Base-by-base conservation (phyloP, 1,140 invertebrate species). In the Magallana ariakensis region DNA sequence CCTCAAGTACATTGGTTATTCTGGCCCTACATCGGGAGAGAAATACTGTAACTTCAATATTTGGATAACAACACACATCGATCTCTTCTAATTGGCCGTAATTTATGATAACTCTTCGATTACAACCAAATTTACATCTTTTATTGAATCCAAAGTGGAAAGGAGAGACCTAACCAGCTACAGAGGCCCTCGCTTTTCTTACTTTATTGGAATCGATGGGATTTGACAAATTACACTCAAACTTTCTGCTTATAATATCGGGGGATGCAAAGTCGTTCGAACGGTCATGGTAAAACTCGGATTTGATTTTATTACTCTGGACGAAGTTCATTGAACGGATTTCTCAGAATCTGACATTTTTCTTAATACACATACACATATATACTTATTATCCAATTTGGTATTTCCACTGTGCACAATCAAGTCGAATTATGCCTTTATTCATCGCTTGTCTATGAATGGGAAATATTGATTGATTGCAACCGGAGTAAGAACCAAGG, bases 401-500 rank as follows among this genome's bases (percentile, higher is more conserved):
- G 57, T 33, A 58, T 84, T 60, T 84, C 82, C 82, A 60, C 57
- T 46, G 82, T 56, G 82, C 26, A 57, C 82, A 84, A 84, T 84
- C 82, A 58, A 84, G 16, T n/a, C 5, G 53, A 62, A 84, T 84
- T 84, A 84, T 84, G 55, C 55, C 58, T 84, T 84, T 84, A 84
- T 84, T 60, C 58, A 84, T 84, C 22, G 56, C 55, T 26, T 60
- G 82, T 84, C 82, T 84, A 84, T 60, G 82, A 60, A 84, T 84
- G 22, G 55, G 15, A 11, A 33, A 58, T 84, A 84, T 84, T 84
- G 82, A 84, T 84, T 84, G 66, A 75, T 75, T 75, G 22, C 11
- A 26, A 26, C 66, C 13, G 66, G 22, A 75, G 22, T 70, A 70
- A 70, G 26, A 70, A 22, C 0, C 62, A 9, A 22, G 66, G 22